Percentiles rank a stretch among this genome's conserved stretches.
Evolutionary conservation across 1,140 invertebrate species (phyloP).

Genomic region (Pachypeltis micranthus): DNA sequence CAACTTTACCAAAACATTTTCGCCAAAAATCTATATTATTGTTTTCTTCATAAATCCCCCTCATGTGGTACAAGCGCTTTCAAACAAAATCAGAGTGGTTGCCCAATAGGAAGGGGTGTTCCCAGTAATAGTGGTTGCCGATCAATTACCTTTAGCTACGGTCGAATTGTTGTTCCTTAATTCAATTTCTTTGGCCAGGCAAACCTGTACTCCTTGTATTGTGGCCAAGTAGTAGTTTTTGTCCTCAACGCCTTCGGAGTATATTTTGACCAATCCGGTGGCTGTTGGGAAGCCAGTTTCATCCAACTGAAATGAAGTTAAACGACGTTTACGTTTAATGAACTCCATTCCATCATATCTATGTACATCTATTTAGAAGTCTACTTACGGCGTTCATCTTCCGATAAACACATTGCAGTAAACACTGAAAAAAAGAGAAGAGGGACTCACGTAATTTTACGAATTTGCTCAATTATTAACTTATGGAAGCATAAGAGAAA

Average conservation of each 20-base stretch:
- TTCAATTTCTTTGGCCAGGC: slow-evolving; percentile 41
- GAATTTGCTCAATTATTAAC: too few relatives aligned
- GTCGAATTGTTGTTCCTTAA: slow-evolving; percentile 19
- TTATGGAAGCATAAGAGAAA: too few relatives aligned
- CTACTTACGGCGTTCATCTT: slow-evolving; percentile 52
- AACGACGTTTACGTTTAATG: background rate
- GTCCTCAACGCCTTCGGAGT: slow-evolving; percentile 55
- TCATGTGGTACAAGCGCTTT: too few relatives aligned
- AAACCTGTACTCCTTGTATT: slow-evolving; percentile 48
- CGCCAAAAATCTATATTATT: background rate
- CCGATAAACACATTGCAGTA: slow-evolving; percentile 51
- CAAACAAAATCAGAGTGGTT: too few relatives aligned
- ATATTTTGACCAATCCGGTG: slow-evolving; percentile 51
- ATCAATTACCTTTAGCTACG: slow-evolving; percentile 22
- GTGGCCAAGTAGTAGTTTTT: slow-evolving; percentile 56
- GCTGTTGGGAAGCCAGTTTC: slow-evolving; percentile 48
- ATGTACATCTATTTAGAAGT: too few relatives aligned
- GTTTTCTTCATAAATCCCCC: too few relatives aligned
- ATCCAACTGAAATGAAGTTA: slow-evolving; percentile 36
- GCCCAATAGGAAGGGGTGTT: background rate
- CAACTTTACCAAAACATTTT: too few relatives aligned
- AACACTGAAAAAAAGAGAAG: slow-evolving; percentile 41
- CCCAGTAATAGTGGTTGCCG: too few relatives aligned
- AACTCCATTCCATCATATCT: background rate
- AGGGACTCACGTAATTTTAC: too few relatives aligned